Evolutionary conservation across 2,888 invertebrate species (phyloP), one percentile per base, ranked within the genome.

Genomic region (Dasysyrphus albostriatus): DNA sequence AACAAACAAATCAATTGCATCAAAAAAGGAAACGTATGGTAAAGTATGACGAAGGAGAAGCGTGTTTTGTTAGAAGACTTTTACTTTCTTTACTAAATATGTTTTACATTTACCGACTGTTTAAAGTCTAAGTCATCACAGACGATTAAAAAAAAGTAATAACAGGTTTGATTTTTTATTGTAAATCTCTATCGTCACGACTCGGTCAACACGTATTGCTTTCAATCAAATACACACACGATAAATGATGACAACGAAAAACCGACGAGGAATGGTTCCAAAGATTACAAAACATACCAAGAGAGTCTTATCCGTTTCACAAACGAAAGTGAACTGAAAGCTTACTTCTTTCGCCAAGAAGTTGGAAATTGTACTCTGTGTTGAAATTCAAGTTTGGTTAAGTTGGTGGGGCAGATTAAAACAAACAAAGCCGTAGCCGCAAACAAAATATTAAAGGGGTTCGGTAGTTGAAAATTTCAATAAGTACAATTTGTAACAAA

Each of bases 311-410:
- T 89, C 89, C 80, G 85, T 80, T 81, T 82, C 89, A 84, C 89
- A 78, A 90, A 90, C 89, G 90, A 90, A 90, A 90, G 90, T 90
- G 88, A 90, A 91, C 90, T 90, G 89, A 90, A 90, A 89, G 89
- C 63, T 90, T 89, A 89, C 89, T 89, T 90, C 88, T 89, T 87
- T 89, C 73, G 72, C 69, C 49, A 70, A 54, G 78, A 88, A 83
- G 80, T 88, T 80, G 67, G 76, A 83, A 80, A 73, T 67, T 34
- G 34, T 49, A 47, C 58, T 59, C 67, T 49, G 47, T 67, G 61
- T 58, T 51, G 29, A 75, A 79, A 79, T 83, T 37, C 65, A 83
- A 47, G 54, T 67, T 56, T 78, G 58, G 24, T 42, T 16, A 42
- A 42, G 34, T 65, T 75, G 59, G 76, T 76, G 75, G 75, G 77